A percentile compares a stretch with the other conserved stretches of the same genome.
These are phyloP conservation scores for Subanguina moxae DNA, from an alignment of 1,140 invertebrate genomes.

Conservation along the genomic window DNA sequence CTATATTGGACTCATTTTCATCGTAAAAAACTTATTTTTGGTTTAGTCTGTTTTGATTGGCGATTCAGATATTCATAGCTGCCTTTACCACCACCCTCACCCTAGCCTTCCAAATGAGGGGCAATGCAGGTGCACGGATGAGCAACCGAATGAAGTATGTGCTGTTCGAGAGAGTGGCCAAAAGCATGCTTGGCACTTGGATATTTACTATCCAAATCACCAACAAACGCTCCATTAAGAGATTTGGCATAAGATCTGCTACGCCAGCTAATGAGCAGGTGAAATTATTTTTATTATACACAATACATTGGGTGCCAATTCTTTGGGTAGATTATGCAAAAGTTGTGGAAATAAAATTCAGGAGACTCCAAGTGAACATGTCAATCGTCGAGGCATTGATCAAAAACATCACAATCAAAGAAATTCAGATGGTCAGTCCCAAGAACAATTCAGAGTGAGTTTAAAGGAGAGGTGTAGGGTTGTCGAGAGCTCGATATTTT, in stretches of 20 bases:
- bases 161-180: conserved; percentile 46
- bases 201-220: conserved; percentile 46
- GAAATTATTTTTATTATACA: background rate
- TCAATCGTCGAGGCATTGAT: too few relatives aligned
- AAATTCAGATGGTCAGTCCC: too few relatives aligned
- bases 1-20: conserved; percentile 53
- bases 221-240: conserved; percentile 24
- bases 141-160: conserved; percentile 40
- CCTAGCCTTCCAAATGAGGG: conserved; percentile 51
- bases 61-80: conserved; percentile 40
- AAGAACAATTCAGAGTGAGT: too few relatives aligned
- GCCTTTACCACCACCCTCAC: conserved; percentile 54
- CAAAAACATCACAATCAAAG: too few relatives aligned
- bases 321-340: too few relatives aligned
- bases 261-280: background rate
- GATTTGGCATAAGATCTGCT: background rate
- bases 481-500: too few relatives aligned
- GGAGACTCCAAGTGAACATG: too few relatives aligned
- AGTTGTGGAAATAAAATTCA: too few relatives aligned
- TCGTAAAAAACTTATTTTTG: conserved; percentile 3
- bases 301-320: too few relatives aligned
- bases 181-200: conserved; percentile 45
- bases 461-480: too few relatives aligned
- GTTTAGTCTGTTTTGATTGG: background rate
- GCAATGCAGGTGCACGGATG: conserved; percentile 43